Base-by-base conservation (phyloP, 1,140 invertebrate genomes). In the Nymphalis io region DNA sequence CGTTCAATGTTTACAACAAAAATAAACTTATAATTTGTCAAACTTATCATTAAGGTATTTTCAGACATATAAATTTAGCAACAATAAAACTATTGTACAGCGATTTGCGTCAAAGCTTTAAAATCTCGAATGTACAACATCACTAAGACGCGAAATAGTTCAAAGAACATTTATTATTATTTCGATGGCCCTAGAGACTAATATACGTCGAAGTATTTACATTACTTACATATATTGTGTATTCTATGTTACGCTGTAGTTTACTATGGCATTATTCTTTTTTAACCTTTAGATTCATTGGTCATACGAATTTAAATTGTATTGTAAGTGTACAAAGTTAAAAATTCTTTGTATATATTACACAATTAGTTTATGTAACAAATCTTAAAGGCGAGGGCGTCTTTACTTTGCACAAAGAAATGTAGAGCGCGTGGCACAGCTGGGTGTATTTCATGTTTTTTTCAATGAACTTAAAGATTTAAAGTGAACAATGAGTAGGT, bases 391-490 rank as follows among this genome's bases (percentile, higher is more conserved):
- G 68, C 57, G 61, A 57, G 61, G 68, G 68, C 61, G 48, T 18
- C 8, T 8, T 51, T 20, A 1, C 48, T 11, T 20, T 51, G 27
- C 27, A 33, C 18, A 51, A 62, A 53, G 48, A 53, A 65, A 73
- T 48, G 55, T 73, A 51, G 58, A 73, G 61, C 71, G 69, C 71
- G 66, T 73, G 66, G 57, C 61, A 42, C 70, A 60, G 61, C 71
- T 70, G 68, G 68, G 27, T 62, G 44, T 16, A 58, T 62, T 69
- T 63, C 60, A n/a, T 46, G 15, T 42, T 8, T 33, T n/a, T 61
- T 61, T 38, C 63, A 27, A 58, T 63, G 33, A 46, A 20, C 46
- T 64, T 55, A 51, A n/a, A 51, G 20, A 51, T 51, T 6, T 51
- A 12, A 51, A 11, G 8, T 8, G 48, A 51, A 51, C 48, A 51